These are phyloP conservation scores for Dermochelys coriacea DNA, from an alignment of 2,797 vertebrate genomes.

Conservation along the genomic window DNA sequence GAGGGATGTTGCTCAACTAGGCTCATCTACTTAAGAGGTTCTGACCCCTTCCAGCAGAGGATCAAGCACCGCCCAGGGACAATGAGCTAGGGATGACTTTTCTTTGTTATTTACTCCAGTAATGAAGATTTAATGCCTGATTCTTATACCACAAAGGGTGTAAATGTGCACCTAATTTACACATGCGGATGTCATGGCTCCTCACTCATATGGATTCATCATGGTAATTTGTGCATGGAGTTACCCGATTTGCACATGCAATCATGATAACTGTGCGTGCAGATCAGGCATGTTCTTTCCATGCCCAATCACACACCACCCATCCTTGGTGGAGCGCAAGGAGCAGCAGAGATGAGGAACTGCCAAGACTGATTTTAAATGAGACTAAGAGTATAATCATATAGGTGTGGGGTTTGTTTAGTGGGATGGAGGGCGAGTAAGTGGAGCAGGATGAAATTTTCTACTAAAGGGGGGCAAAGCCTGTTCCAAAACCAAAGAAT, in stretches of 20 bases:
- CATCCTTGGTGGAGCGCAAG: not conserved
- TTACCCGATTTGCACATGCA: not conserved
- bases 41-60: not conserved
- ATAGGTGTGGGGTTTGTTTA: not conserved
- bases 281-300: not conserved
- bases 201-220: not conserved
- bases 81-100: rapidly evolving
- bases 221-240: not conserved
- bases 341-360: not conserved
- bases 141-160: rapidly evolving
- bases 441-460: rapidly evolving
- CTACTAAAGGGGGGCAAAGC: rapidly evolving
- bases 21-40: not conserved
- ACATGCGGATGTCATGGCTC: not conserved
- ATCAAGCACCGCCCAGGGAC: rapidly evolving
- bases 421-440: not conserved
- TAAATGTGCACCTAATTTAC: not conserved
- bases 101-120: rapidly evolving
- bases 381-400: not conserved
- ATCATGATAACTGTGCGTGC: not conserved
- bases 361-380: not conserved
- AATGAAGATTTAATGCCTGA: not conserved
- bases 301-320: not conserved
- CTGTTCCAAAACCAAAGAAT: rapidly evolving
- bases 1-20: not conserved